Evolutionary conservation across 92 coral and sea anemone species (phyloP), one percentile per base, ranked within the genome.

Genomic region (Micromussa lordhowensis): DNA sequence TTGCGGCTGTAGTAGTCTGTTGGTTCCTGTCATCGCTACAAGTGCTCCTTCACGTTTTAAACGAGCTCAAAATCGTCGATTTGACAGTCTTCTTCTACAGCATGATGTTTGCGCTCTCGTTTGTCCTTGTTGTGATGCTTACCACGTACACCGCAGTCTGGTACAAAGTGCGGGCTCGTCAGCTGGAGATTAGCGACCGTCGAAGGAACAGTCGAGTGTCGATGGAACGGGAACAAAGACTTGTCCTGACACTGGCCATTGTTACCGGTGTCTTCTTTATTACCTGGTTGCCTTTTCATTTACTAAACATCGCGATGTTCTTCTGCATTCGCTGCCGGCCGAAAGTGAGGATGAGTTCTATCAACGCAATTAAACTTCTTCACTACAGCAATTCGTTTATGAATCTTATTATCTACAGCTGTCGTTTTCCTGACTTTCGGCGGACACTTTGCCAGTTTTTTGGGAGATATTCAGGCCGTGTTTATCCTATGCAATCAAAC

Each of bases 271-370:
- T 88, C 53, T 91, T 91, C 75, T 66, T 88, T 19, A 51, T 88
- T 30, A 87, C 94, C 1, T 91, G 94, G 94, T 66, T 91, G 58
- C 94, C 94, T 11, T 91, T 91, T 28, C 94, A 91, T 72, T 26
- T 91, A 0, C 30, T 91, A 34, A 91, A 91, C 71, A 88, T 88
- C 76, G 63, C 58, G 24, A 22, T 91, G 77, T 91, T 87, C 68
- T 82, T 77, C 30, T 88, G 94, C 76, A 26, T 38, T 30, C 75
- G 29, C 8, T 91, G 94, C 40, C 34, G 34, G 31, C 7, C 58
- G 19, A 53, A 68, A 48, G 70, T 88, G 26, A 51, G 63, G 21
- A 34, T 70, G 0, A 84, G 87, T 26, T 82, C 84, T 34, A 77
- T 83, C 22, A 75, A 44, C 63, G 85, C 88, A 10, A 88, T 91